Conservation (phyloP, 2,113 vertebrate genomes). For the Atlantisia rogersi region DNA sequence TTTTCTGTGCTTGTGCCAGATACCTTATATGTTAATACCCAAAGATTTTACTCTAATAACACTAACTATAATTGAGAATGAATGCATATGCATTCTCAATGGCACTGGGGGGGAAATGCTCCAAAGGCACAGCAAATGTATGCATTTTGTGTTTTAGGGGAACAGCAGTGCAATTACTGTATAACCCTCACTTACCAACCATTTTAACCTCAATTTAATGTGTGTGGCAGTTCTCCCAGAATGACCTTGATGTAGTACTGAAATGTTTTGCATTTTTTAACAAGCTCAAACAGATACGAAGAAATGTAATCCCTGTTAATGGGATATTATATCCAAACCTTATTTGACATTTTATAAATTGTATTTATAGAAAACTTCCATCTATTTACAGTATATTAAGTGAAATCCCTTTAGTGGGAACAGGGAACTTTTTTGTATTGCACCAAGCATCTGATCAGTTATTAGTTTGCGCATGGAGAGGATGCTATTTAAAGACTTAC, state of each 20-base stretch:
- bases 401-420: constrained; percentile 37
- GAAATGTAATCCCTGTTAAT: constrained; percentile 37
- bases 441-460: constrained; percentile 48
- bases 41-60: constrained; percentile 23
- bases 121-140: constrained; percentile 39
- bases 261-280: constrained; percentile 46
- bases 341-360: constrained; percentile 46
- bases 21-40: background rate
- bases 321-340: constrained; percentile 6
- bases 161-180: constrained; percentile 57
- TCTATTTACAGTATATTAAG: constrained; percentile 46
- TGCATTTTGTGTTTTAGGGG: constrained; percentile 47
- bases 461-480: constrained; percentile 72
- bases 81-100: constrained; percentile 25
- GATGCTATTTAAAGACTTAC: constrained; percentile 71
- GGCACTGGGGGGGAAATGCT: background rate
- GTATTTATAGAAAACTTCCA: constrained; percentile 18
- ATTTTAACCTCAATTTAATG: constrained; percentile 60
- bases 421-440: background rate
- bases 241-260: constrained; percentile 50
- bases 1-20: background rate
- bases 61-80: background rate
- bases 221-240: constrained; percentile 28
- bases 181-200: constrained; percentile 51
- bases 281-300: constrained; percentile 26